A percentile compares a stretch with the other conserved stretches of the same genome.
Conservation (phyloP, 2,888 invertebrate genomes). For the Griposia aprilina region DNA sequence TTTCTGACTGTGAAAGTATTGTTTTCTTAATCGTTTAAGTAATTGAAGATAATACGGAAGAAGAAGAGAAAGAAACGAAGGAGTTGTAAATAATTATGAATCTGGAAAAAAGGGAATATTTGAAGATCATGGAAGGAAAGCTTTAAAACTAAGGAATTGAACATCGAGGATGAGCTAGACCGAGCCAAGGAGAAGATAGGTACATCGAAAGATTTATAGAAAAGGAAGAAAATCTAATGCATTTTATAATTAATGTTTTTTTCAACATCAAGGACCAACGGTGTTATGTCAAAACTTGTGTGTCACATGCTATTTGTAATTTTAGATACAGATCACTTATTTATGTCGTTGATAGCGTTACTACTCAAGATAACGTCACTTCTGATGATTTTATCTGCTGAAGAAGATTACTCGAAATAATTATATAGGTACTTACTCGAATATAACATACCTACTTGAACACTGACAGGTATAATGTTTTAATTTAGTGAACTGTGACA, state of each 20-base stretch:
- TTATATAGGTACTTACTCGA: conserved; percentile 26
- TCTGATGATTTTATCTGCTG: neutral
- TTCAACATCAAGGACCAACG: neutral
- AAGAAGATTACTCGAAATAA: conserved; percentile 53
- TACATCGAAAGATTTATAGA: conserved; percentile 15
- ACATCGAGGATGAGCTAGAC: neutral
- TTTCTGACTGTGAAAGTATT: conserved; percentile 43
- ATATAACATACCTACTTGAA: conserved; percentile 21
- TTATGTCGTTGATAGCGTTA: conserved; percentile 5
- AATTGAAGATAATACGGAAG: neutral
- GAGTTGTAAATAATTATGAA: conserved; percentile 37
- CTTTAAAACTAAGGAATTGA: neutral
- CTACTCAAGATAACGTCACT: neutral
- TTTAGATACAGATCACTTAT: conserved; percentile 12
- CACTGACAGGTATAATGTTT: conserved; percentile 2
- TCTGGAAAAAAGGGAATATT: conserved; percentile 29
- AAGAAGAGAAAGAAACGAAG: neutral
- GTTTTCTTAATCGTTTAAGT: conserved; percentile 28
- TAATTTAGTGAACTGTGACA: conserved; percentile 50
- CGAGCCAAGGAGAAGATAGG: conserved; percentile 7
- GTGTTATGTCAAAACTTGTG: conserved; percentile 10
- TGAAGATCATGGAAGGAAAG: conserved; percentile 4
- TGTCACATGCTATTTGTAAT: conserved; percentile 42
- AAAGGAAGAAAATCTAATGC: neutral
- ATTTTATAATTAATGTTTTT: conserved; percentile 16